These are phyloP conservation scores for Zaprionus gabonicus DNA, from an alignment of 1,140 invertebrate genomes.

Conservation along the genomic window DNA sequence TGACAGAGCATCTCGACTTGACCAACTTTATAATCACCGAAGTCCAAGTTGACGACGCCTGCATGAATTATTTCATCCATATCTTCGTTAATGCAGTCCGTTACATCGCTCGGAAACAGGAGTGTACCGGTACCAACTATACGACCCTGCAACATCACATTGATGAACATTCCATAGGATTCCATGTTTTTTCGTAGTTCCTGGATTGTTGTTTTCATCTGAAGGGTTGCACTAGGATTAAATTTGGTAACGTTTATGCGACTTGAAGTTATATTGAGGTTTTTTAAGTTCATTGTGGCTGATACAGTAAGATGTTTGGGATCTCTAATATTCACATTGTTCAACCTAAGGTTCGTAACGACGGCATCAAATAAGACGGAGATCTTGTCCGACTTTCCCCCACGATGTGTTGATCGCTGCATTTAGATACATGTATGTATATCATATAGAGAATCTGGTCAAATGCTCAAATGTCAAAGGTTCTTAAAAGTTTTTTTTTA, in stretches of 20 bases:
- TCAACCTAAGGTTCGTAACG: not conserved
- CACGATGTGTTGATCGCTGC: too few species aligned
- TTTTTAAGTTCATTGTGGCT: not conserved
- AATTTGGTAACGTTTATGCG: slow-evolving; percentile 30
- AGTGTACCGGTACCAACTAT: not conserved
- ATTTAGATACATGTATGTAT: too few species aligned
- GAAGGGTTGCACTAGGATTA: not conserved
- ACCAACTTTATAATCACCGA: slow-evolving; percentile 18
- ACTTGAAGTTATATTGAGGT: slow-evolving; percentile 4
- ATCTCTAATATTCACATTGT: not conserved
- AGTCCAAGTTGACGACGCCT: slow-evolving; percentile 16
- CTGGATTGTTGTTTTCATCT: not conserved
- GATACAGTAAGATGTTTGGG: not conserved
- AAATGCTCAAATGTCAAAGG: too few species aligned
- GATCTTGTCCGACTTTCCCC: not conserved
- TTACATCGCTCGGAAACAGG: slow-evolving; percentile 37
- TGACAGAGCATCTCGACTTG: slow-evolving; percentile 47
- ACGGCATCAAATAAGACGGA: not conserved
- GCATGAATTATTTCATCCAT: slow-evolving; percentile 53
- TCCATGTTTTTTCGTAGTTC: not conserved
- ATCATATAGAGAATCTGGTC: too few species aligned
- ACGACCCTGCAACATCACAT: not conserved
- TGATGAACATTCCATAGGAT: not conserved
- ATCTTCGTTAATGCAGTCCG: slow-evolving; percentile 17
- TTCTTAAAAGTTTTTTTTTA: too few species aligned